Base-by-base conservation (phyloP, 92 coral and sea anemone genomes). In the Epizoanthus rinbou region DNA sequence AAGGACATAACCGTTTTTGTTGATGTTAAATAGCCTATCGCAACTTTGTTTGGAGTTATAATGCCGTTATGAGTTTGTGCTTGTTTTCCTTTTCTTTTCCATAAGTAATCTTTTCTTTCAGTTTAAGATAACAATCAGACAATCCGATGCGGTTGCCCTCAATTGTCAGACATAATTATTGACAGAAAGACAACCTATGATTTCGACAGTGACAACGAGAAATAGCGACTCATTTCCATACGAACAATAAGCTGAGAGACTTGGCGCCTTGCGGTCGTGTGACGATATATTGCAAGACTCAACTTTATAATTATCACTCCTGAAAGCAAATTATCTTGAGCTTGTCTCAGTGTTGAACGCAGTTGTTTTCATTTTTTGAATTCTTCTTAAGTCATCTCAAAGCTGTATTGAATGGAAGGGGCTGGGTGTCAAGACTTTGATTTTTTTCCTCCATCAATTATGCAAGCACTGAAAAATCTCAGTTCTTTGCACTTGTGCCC, bases 241-340 rank as follows among this genome's bases (percentile, higher is more conserved):
- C 24, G 21, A 7, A 74, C 80, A 74, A 74, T 53, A 33, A 16
- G 14, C 80, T 10, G 65, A 50, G 57, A 25, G 80, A 74, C 5
- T 22, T 74, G 80, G 80, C 80, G 80, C 80, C 65, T 14, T 4
- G 8, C 17, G 17, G 80, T 74, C 80, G 64, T 52, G 10, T 73
- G 43, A 73, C 39, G 64, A 73, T 13, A 17, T 54, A 52, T 25
- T 28, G 28, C 19, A 15, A 28, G 50, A 45, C 18, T 14, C 31
- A 56, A 74, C 39, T 43, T 22, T 28, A 16, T 54, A 74, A 74
- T 74, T 74, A 56, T 56, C 52, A 17, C n/a, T 16, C 22, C 56
- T 45, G 10, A 16, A 50, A 50, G 19, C 22, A 43, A 18, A 71
- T 71, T 71, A 37, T 43, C 57, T 71, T 7, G 31, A 22, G 3